A percentile compares a stretch with the other conserved stretches of the same genome.
phyloP scores from a whole-genome alignment of 2,888 invertebrate species.

The Antheraea assamensis region DNA sequence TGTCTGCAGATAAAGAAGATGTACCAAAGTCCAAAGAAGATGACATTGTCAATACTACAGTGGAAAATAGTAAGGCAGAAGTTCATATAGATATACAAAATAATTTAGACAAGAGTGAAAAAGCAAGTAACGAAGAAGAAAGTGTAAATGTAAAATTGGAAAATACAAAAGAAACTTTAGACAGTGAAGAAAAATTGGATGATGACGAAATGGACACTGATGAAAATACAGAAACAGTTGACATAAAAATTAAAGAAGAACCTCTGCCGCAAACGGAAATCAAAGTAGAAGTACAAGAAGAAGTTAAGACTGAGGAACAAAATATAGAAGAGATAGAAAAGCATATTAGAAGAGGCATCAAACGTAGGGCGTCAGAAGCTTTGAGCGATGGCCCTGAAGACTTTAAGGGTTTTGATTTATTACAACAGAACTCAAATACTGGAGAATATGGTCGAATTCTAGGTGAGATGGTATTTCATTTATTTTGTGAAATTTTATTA shows the following conservation, averaged over 20 bases:
- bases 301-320: slow-evolving; percentile 24
- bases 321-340: slow-evolving; percentile 27
- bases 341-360: slow-evolving; percentile 52
- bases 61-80: neutral
- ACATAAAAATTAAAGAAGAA: slow-evolving; percentile 23
- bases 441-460: slow-evolving; percentile 54
- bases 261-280: slow-evolving; percentile 17
- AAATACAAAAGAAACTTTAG: neutral
- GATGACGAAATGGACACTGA: slow-evolving; percentile 20
- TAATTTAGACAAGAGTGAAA: neutral
- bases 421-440: slow-evolving; percentile 46
- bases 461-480: slow-evolving; percentile 47
- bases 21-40: slow-evolving; percentile 20
- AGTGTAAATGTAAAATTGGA: neutral
- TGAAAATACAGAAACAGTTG: slow-evolving; percentile 10
- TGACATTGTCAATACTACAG: slow-evolving; percentile 1
- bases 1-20: slow-evolving; percentile 10
- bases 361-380: slow-evolving; percentile 67
- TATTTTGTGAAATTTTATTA: neutral
- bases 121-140: neutral
- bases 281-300: slow-evolving; percentile 22
- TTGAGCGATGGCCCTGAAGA: slow-evolving; percentile 64
- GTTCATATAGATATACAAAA: neutral
- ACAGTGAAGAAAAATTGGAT: slow-evolving; percentile 13
- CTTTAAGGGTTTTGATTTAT: slow-evolving; percentile 65